Conservation (phyloP, 2,797 vertebrate genomes). For the Fistularia tabacaria region DNA sequence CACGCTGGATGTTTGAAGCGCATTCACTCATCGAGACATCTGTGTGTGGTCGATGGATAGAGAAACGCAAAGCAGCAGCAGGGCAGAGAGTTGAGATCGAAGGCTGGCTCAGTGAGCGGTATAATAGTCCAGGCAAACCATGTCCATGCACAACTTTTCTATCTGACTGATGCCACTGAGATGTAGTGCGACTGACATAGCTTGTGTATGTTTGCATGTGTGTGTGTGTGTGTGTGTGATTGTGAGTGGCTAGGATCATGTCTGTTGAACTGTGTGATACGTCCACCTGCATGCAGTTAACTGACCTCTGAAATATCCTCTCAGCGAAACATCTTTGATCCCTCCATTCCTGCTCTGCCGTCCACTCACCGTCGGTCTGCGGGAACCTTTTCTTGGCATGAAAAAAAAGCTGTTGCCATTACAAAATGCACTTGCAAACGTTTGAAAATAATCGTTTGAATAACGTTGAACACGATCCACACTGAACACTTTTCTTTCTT, state of each 20-base stretch:
- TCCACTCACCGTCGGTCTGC: slow-evolving; percentile 5
- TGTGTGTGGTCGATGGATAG: slow-evolving; percentile 22
- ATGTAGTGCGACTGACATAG: slow-evolving; percentile 2
- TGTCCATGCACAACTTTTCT: slow-evolving; percentile 26
- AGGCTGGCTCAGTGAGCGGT: no score
- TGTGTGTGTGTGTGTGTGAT: background rate
- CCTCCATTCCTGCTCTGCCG: slow-evolving; percentile 13
- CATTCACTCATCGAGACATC: slow-evolving; percentile 27
- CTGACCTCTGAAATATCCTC: slow-evolving; percentile 26
- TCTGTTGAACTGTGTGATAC: slow-evolving; percentile 10
- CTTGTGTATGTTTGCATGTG: background rate
- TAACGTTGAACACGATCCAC: no score
- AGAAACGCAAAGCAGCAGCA: slow-evolving; percentile 5
- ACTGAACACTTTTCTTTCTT: no score
- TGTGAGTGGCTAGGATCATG: slow-evolving; percentile 2
- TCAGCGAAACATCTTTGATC: slow-evolving; percentile 18
- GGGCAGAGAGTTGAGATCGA: background rate
- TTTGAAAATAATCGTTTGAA: no score
- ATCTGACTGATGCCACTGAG: slow-evolving; percentile 32
- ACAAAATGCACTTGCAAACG: no score
- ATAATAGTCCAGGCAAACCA: slow-evolving; percentile 13
- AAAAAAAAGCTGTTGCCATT: no score
- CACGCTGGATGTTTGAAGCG: slow-evolving; percentile 9
- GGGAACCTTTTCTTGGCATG: background rate
- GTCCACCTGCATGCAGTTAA: slow-evolving; percentile 13